These are phyloP conservation scores for Pristiophorus japonicus DNA, from an alignment of 2,113 vertebrate genomes.

Conservation along the genomic window DNA sequence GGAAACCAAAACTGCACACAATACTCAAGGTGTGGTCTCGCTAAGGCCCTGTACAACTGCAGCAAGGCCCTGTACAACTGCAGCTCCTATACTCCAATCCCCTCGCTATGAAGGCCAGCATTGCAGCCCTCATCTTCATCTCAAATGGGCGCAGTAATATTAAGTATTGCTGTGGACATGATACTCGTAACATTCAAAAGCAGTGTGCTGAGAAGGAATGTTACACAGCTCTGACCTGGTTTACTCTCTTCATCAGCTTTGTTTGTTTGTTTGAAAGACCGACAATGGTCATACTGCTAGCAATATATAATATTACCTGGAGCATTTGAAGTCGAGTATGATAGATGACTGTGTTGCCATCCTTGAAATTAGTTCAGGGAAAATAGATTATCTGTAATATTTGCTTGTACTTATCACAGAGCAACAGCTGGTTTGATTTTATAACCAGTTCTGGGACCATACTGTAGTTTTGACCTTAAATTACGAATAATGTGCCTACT, in stretches of 20 bases:
- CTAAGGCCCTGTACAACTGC: too few relatives aligned
- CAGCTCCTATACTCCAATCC: too few relatives aligned
- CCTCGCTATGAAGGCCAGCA: too few relatives aligned
- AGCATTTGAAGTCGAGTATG: not conserved
- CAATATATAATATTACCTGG: not conserved
- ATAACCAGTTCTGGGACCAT: not conserved
- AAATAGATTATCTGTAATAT: not conserved
- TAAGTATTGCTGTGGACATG: not conserved
- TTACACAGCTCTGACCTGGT: not conserved
- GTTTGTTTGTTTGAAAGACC: not conserved
- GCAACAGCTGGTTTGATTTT: not conserved
- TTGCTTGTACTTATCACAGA: not conserved
- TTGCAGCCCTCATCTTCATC: not conserved
- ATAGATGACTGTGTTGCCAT: not conserved
- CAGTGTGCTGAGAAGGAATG: not conserved
- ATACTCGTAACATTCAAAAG: not conserved
- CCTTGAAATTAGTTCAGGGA: slow-evolving; percentile 7
- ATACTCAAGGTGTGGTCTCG: too few relatives aligned
- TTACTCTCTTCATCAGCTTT: not conserved
- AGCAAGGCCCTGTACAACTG: too few relatives aligned
- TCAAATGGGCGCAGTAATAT: not conserved
- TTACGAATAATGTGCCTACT: not conserved
- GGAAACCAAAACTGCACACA: too few relatives aligned
- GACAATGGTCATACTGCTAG: not conserved
- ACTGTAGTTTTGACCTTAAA: not conserved